Evolutionary conservation across 2,113 vertebrate species (phyloP), one percentile per base, ranked within the genome.

Genomic region (Bothrops jararaca): DNA sequence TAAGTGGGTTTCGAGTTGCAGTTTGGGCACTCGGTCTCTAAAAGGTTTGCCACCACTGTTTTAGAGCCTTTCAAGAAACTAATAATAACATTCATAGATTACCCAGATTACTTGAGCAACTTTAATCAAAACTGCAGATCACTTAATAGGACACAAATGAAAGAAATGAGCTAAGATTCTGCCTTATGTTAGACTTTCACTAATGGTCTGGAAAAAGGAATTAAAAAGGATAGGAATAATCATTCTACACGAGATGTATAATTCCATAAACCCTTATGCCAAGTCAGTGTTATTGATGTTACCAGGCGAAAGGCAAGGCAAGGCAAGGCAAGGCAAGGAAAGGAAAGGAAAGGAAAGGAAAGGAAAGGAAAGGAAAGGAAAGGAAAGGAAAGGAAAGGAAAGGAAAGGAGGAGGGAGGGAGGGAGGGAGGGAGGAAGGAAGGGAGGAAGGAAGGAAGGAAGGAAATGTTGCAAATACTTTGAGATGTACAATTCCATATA

Each of bases 141-240:
- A 34, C 23, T 74, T 87, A 56, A n/a, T 93, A 60, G 58, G 12
- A 18, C 5, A 1, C 50, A 91, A 52, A 93, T 74, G 15, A 60
- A 39, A 69, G n/a, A 53, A 89, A 93, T 42, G 9, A 58, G n/a
- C 48, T 23, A n/a, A 85, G 69, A 8, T 90, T 87, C 20, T 86
- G 39, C 45, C 12, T 57, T 91, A 89, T 57, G 42, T 88, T 50
- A 50, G 54, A 69, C n/a, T 85, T 86, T 86, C n/a, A 39, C 69
- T 56, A 91, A 93, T 50, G 39, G 20, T 91, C 85, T 74, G 39
- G 52, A 80, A 91, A 91, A 91, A 12, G 56, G 56, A 91, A 34
- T 92, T 86, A 53, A 53, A 88, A 48, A 88, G 11, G 10, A 80
- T n/a, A 8, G 42, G 12, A 91, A 50, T 74, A 48, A 91, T 64